A percentile compares a stretch with the other conserved stretches of the same genome.
Evolutionary conservation across 2,113 vertebrate species (phyloP).

Genomic region (Macrotus californicus): DNA sequence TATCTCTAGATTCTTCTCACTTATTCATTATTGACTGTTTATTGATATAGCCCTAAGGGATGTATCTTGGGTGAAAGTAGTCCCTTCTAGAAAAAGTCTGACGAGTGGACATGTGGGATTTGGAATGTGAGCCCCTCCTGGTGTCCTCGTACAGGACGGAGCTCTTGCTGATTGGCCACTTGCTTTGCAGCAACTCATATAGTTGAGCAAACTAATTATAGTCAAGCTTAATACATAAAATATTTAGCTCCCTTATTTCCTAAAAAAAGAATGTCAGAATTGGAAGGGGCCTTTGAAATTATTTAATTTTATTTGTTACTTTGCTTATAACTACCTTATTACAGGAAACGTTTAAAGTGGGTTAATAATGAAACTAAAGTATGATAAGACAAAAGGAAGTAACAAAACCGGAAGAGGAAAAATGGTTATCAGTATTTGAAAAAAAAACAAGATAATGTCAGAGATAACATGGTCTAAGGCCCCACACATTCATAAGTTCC

Average conservation of each 20-base stretch:
- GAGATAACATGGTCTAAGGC: not conserved
- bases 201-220: not conserved
- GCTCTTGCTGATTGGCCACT: not conserved
- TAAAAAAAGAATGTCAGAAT: not conserved
- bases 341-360: not conserved
- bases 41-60: not conserved
- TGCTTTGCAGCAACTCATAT: not conserved
- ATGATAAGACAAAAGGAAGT: not conserved
- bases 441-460: not conserved
- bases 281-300: not conserved
- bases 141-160: not conserved
- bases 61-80: not conserved
- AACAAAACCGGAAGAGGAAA: not conserved
- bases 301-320: not conserved
- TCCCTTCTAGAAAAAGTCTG: not conserved
- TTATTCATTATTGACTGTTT: not conserved
- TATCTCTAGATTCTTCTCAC: not conserved
- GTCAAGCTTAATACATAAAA: not conserved
- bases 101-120: not conserved
- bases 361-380: not conserved
- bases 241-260: not conserved
- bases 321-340: not conserved
- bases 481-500: not conserved
- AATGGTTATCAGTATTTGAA: not conserved
- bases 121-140: not conserved